Base-by-base conservation (phyloP, 2,113 vertebrate species). In the Pluvianellus socialis region DNA sequence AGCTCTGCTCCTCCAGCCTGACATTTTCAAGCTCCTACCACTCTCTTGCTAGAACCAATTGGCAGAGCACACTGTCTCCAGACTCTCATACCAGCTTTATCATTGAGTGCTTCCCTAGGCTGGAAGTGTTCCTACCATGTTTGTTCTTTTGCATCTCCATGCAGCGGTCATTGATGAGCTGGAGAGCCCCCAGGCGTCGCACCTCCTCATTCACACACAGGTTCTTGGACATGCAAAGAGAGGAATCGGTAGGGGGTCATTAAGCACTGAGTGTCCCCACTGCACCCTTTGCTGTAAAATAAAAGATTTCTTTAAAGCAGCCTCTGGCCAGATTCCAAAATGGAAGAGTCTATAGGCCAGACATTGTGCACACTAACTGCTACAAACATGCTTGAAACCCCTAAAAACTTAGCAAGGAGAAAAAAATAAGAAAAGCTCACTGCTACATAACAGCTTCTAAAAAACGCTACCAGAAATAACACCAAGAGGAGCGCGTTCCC, bases 61-160 rank as follows among this genome's bases (percentile, higher is more conserved):
- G 55, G 32, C 77, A 93, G 47, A 5, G 6, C 2, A 2, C 61
- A 49, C 26, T 32, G 27, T 47, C 75, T 82, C 58, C 71, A 71
- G 50, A 22, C 38, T 77, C 53, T 62, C 14, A 10, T 8, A 40
- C 11, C 79, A 90, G 38, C 53, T 82, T 49, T 49, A 35, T 26
- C 30, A 58, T 35, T 0, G 1, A 79, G 12, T 61, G 62, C 63
- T 74, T 53, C 30, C 75, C 13, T 52, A 27, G 28, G 45, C 21
- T 72, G 67, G 70, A 27, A 66, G 47, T 2, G 7, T 12, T 81
- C 98, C 80, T 97, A 99, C 99, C 98, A 0, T 98, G 98, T 93
- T 98, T 99, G 97, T 98, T 99, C 97, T 99, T 99, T 84, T 99
- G 99, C 98, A 99, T 98, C 98, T 99, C 99, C 97, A 98, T 88